Evolutionary conservation across 2,797 vertebrate genomes (phyloP), one percentile per base, ranked within the genome.

Genomic region (Pangasius krempfi): DNA sequence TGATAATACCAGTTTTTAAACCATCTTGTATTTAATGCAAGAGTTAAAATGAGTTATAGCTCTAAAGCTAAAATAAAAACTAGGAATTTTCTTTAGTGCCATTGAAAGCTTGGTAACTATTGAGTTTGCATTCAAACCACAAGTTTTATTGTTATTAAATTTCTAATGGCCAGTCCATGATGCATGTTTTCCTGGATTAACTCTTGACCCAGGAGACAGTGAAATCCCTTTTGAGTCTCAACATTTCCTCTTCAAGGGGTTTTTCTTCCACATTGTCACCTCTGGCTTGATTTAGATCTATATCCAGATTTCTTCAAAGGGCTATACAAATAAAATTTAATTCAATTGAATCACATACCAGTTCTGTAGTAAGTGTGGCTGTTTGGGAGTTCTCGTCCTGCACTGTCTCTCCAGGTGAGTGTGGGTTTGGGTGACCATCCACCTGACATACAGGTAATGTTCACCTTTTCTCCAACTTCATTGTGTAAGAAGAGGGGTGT

Each of bases 321-420:
- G 30, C 33, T 16, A 50, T 2, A 50, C 44, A n/a, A 76, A 7
- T 50, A 0, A 27, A 6, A 76, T 4, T 54, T 6, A 6, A 52
- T 54, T 79, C 52, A 30, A 0, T 20, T 9, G 20, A 56, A 33
- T 56, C 30, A 56, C 30, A 20, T 37, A 56, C 78, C 78, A 12
- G 78, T 80, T 22, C 3, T 56, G n/a, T 80, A 80, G 50, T 56
- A 56, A 20, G 78, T 22, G 52, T 80, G 30, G 52, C 8, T 37
- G 52, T 37, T 5, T 56, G 78, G 8, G 37, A 90, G 87, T 58
- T 84, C 33, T 75, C 20, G 52, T 16, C 78, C 84, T 33, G 40
- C n/a, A 37, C 60, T 82, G 78, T 88, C 83, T 86, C 70, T 88
- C 89, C 87, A 90, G 79, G 52, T 79, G 60, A 86, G 27, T 20